Evolutionary conservation across 2,113 vertebrate species (phyloP).

Genomic region (Ariopsis seemanni): DNA sequence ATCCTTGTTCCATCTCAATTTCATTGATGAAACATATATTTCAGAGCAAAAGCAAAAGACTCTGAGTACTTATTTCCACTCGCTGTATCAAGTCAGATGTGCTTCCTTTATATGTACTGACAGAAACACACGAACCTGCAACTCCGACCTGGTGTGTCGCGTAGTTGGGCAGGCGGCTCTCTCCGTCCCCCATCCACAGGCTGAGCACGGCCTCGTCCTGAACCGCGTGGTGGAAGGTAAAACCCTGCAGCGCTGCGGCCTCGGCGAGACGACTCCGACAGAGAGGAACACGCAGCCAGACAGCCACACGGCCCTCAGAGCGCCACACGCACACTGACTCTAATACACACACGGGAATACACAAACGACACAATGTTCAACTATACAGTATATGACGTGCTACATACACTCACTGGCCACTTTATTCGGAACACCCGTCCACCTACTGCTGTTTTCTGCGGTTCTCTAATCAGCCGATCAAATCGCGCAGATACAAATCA

Average conservation of each 20-base stretch:
- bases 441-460: too few relatives aligned
- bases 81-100: too few relatives aligned
- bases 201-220: conserved; percentile 71
- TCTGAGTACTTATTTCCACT: too few relatives aligned
- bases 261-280: conserved; percentile 75
- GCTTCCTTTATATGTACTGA: too few relatives aligned
- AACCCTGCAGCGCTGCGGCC: conserved; percentile 79
- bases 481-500: too few relatives aligned
- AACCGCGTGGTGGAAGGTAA: conserved; percentile 86
- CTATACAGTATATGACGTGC: neutral
- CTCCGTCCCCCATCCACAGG: conserved; percentile 81
- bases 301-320: conserved; percentile 74
- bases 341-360: conserved; percentile 51
- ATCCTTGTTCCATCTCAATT: neutral
- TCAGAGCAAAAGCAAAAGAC: too few relatives aligned
- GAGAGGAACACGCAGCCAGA: conserved; percentile 87
- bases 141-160: conserved; percentile 93
- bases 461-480: too few relatives aligned
- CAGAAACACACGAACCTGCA: conserved; percentile 76
- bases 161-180: conserved; percentile 79
- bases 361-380: neutral
- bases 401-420: too few relatives aligned
- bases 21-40: neutral
- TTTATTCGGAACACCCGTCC: too few relatives aligned
- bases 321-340: conserved; percentile 79